A percentile compares a stretch with the other conserved stretches of the same genome.
Conservation (phyloP, 2,797 vertebrate genomes). For the Acrossocheilus wenchowensis region DNA sequence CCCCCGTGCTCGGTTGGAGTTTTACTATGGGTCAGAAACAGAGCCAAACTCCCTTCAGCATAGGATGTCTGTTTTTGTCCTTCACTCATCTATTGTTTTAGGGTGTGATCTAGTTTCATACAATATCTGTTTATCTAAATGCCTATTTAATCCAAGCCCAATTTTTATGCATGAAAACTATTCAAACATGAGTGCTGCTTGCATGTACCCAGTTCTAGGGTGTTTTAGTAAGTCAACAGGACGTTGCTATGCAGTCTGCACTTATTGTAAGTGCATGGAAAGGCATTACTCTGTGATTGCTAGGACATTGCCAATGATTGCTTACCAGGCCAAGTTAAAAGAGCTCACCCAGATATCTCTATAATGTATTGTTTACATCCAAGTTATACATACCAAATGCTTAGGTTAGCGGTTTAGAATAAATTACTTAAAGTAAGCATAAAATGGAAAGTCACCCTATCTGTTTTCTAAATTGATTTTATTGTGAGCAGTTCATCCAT, state of each 20-base stretch:
- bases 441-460: not conserved
- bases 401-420: not conserved
- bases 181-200: not conserved
- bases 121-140: not conserved
- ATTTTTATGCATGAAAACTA: not conserved
- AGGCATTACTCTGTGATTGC: not conserved
- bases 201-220: not conserved
- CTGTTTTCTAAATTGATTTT: not conserved
- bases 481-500: not conserved
- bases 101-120: not conserved
- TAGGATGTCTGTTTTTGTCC: slow-evolving; percentile 38
- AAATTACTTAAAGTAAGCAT: not conserved
- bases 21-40: slow-evolving; percentile 19
- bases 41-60: slow-evolving; percentile 17
- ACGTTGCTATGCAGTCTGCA: not conserved
- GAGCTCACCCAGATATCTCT: not conserved
- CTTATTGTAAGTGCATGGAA: not conserved
- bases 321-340: not conserved
- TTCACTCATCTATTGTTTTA: slow-evolving; percentile 18
- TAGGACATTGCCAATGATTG: not conserved
- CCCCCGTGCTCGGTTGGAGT: slow-evolving; percentile 44
- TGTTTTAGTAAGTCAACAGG: not conserved
- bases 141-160: not conserved
- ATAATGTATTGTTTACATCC: not conserved
- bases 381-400: not conserved